phyloP scores from a whole-genome alignment of 2,888 invertebrate genomes.

The Keiferia lycopersicella region DNA sequence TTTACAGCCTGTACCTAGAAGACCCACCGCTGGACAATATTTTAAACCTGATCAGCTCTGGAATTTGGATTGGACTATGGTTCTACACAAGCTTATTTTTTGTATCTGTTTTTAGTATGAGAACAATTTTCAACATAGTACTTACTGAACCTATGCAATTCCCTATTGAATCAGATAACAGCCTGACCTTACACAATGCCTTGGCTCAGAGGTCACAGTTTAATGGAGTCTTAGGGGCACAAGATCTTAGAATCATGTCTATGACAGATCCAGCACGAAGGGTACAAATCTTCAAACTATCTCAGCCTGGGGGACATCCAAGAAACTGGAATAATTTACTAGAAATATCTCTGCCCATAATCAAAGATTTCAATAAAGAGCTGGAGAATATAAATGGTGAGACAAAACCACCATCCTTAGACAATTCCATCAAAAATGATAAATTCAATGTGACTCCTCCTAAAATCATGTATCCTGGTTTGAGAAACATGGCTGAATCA shows the following conservation, averaged over 20 bases:
- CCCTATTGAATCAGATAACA: conserved; percentile 77
- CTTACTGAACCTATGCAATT: conserved; percentile 87
- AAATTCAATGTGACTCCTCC: conserved; percentile 44
- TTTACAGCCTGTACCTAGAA: conserved; percentile 79
- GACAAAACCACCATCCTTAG: conserved; percentile 47
- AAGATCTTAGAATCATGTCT: conserved; percentile 86
- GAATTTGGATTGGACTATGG: conserved; percentile 85
- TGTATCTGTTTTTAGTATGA: conserved; percentile 86
- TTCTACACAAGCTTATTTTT: conserved; percentile 85
- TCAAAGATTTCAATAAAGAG: conserved; percentile 85
- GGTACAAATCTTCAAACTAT: conserved; percentile 85
- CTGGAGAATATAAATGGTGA: conserved; percentile 77
- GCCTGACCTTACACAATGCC: conserved; percentile 82
- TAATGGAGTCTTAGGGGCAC: conserved; percentile 87
- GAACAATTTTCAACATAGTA: conserved; percentile 85
- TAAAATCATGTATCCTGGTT: conserved; percentile 47
- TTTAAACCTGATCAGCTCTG: conserved; percentile 67
- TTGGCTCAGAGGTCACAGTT: conserved; percentile 84
- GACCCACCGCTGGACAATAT: conserved; percentile 75
- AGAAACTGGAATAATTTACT: conserved; percentile 91
- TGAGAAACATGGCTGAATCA: conserved; percentile 67
- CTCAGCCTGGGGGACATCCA: conserved; percentile 93
- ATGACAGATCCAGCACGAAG: conserved; percentile 83
- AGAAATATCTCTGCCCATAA: conserved; percentile 82
- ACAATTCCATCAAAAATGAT: conserved; percentile 42